These are phyloP conservation scores for Acarapis woodi DNA, from an alignment of 1,140 invertebrate genomes.

Conservation along the genomic window DNA sequence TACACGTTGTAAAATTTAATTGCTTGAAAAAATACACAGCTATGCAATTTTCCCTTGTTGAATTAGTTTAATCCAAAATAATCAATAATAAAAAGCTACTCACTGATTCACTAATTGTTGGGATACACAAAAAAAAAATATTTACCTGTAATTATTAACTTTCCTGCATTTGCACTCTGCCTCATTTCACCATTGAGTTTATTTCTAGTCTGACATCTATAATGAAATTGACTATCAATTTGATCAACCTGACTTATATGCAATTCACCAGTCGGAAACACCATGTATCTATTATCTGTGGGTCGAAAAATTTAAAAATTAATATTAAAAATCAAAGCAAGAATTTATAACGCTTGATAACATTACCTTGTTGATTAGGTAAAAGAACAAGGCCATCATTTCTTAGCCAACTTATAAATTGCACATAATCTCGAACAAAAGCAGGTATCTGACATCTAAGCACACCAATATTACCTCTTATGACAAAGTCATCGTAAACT, in stretches of 20 bases:
- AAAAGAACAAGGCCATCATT: slow-evolving; percentile 3
- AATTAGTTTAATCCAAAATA: no score
- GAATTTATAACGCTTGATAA: no score
- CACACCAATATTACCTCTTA: slow-evolving; percentile 17
- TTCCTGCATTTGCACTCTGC: slow-evolving; percentile 33
- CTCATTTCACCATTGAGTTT: slow-evolving; percentile 38
- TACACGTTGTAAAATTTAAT: no score
- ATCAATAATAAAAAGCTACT: no score
- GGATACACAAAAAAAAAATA: neutral
- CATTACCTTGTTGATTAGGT: no score
- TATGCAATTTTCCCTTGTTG: no score
- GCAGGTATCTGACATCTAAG: slow-evolving; percentile 28
- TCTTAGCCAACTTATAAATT: slow-evolving; percentile 38
- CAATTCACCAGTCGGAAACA: slow-evolving; percentile 51
- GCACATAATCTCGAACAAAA: slow-evolving; percentile 53
- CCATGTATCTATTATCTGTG: slow-evolving; percentile 27
- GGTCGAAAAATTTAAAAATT: no score
- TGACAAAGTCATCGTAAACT: slow-evolving; percentile 18
- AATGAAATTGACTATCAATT: slow-evolving; percentile 44
- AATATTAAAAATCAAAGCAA: no score
- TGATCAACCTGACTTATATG: slow-evolving; percentile 41
- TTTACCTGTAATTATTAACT: slow-evolving; percentile 23
- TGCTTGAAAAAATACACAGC: no score
- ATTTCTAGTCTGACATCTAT: slow-evolving; percentile 53
- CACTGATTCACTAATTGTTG: neutral